Base-by-base conservation (phyloP, 2,113 vertebrate genomes). In the Chroicocephalus ridibundus region DNA sequence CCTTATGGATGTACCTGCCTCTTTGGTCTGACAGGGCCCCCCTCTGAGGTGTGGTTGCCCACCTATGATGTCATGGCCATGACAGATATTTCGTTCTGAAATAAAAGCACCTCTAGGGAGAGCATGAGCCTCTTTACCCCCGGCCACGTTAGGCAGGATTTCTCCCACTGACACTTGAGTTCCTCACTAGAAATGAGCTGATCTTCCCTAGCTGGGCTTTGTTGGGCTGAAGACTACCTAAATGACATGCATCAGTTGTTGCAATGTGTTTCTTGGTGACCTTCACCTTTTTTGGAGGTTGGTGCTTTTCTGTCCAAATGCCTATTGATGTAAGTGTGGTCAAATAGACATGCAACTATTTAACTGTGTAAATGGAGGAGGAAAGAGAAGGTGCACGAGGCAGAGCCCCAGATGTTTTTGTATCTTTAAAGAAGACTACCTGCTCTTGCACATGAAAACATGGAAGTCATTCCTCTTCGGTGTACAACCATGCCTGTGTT, bases 321-420 rank as follows among this genome's bases (percentile, higher is more conserved):
- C 1, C 9, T 44, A 3, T 19, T 86, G 57, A 55, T 55, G 58
- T 57, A 18, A 55, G 13, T 26, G 44, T 6, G 31, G 57, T 3
- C 10, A 69, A 70, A 42, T 11, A 89, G 20, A 58, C 2, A 1
- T 29, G 31, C 34, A 51, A 46, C 17, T 34, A 51, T 64, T 87
- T 61, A 55, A 62, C 11, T 38, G 6, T 10, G 18, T 32, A 36
- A 75, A 21, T 3, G 11, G 18, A 75, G 13, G 14, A 65, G 27
- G 46, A 79, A 66, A 75, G 47, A 47, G 22, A 82, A 52, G 10
- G 11, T 36, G 24, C 8, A 47, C 1, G 4, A 86, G 13, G 6
- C 16, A 62, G 57, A 88, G 6, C 25, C 6, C 1, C 5, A 10
- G 14, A 2, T 10, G 0, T 0, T 11, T 49, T 86, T 91, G 2